Evolutionary conservation across 2,113 vertebrate species (phyloP).

Genomic region (Mola mola): DNA sequence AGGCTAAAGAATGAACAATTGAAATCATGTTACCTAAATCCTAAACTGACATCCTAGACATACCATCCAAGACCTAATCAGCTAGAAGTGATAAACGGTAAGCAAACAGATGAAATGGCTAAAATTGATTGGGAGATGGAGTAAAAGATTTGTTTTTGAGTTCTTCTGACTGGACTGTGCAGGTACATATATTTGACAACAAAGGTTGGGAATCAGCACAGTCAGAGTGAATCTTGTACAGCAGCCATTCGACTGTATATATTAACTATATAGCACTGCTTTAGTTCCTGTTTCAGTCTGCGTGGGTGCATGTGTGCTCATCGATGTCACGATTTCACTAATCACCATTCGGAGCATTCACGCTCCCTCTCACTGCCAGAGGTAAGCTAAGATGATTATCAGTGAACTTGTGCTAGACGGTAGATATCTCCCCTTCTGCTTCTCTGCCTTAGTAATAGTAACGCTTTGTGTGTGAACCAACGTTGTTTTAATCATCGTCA

Average conservation of each 20-base stretch:
- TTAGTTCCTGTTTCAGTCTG: conserved; percentile 20
- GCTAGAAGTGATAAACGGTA: no score
- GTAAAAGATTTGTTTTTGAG: no score
- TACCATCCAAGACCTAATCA: no score
- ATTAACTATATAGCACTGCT: conserved; percentile 10
- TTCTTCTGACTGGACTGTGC: no score
- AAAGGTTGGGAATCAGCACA: no score
- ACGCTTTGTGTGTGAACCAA: conserved; percentile 52
- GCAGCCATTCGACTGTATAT: conserved; percentile 7
- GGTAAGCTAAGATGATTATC: conserved; percentile 71
- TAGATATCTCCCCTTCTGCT: conserved; percentile 46
- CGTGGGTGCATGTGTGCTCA: conserved; percentile 27
- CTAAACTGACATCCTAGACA: no score
- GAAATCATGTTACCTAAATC: no score
- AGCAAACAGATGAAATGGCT: no score
- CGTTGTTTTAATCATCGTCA: conserved; percentile 65
- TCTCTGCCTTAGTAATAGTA: conserved; percentile 45
- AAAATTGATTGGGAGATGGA: no score
- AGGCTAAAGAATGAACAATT: no score
- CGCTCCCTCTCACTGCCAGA: conserved; percentile 48
- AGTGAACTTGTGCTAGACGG: conserved; percentile 58
- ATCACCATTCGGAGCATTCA: conserved; percentile 58
- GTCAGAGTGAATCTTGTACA: no score
- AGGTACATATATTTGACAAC: no score
- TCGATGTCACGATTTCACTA: conserved; percentile 54